phyloP scores from a whole-genome alignment of 2,113 vertebrate species.

The Sinocyclocheilus maitianheensis region DNA sequence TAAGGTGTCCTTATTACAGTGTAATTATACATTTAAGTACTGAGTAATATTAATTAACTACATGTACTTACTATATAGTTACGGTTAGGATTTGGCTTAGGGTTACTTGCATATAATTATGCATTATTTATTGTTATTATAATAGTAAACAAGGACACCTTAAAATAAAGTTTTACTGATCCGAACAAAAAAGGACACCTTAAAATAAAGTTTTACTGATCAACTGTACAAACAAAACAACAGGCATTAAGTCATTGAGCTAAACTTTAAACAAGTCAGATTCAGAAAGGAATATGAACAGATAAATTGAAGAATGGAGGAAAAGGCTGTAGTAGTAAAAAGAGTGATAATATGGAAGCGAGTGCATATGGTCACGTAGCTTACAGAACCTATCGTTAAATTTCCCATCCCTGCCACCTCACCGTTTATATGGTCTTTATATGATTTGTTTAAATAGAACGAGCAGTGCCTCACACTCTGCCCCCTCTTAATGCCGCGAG shows the following conservation, averaged over 20 bases:
- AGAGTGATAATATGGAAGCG: not conserved
- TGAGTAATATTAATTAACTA: too few species aligned
- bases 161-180: too few species aligned
- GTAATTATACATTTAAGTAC: too few species aligned
- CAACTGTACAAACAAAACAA: too few species aligned
- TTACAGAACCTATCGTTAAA: slow-evolving; percentile 36
- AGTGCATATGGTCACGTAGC: slow-evolving; percentile 23
- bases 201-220: too few species aligned
- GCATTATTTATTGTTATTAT: too few species aligned
- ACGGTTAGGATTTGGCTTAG: too few species aligned
- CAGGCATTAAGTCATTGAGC: not conserved
- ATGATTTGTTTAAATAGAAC: slow-evolving; percentile 24
- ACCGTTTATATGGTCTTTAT: slow-evolving; percentile 14
- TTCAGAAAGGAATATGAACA: slow-evolving; percentile 24
- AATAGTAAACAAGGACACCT: too few species aligned
- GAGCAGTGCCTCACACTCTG: slow-evolving; percentile 16
- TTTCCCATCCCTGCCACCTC: slow-evolving; percentile 21
- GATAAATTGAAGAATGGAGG: not conserved
- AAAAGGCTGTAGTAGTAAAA: slow-evolving; percentile 1
- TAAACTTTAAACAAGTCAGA: not conserved
- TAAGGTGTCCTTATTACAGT: too few species aligned
- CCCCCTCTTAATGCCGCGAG: slow-evolving; percentile 3
- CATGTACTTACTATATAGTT: too few species aligned
- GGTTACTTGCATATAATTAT: too few species aligned
- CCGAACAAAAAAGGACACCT: too few species aligned